These are phyloP conservation scores for Phytoseiulus persimilis DNA, from an alignment of 2,888 invertebrate species.

Conservation along the genomic window DNA sequence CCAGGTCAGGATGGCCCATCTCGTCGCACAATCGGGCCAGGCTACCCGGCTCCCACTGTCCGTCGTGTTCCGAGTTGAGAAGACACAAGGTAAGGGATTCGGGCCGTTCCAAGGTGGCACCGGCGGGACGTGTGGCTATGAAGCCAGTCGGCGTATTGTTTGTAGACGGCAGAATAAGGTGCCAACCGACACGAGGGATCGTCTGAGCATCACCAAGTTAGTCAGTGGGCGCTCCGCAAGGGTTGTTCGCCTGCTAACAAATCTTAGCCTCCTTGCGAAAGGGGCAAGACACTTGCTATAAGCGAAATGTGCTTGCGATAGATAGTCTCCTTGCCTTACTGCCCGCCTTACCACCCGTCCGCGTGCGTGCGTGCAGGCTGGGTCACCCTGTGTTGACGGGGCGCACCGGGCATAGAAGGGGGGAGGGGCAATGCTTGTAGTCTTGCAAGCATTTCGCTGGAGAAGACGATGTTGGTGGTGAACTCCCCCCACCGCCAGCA, in stretches of 20 bases:
- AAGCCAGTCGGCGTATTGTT: neutral
- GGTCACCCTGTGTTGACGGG: neutral
- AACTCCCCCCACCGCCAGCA: neutral
- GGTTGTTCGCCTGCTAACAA: neutral
- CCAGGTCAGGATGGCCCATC: no score
- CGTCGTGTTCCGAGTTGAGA: no score
- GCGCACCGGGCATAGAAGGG: neutral
- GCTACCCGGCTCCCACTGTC: no score
- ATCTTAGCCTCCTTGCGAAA: neutral
- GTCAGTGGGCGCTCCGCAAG: neutral
- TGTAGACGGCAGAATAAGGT: neutral
- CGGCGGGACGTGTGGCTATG: neutral
- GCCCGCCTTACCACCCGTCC: neutral
- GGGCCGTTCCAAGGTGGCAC: no score
- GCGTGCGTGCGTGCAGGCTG: no score
- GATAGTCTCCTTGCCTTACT: neutral
- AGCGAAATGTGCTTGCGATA: neutral
- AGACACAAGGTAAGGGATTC: no score
- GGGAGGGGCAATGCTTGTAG: neutral
- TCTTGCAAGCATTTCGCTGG: neutral
- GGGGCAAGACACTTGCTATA: slow-evolving; percentile 5
- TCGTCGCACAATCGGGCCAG: no score
- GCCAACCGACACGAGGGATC: neutral
- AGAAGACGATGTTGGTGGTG: neutral
- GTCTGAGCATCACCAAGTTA: neutral